These are phyloP conservation scores for Nesidiocoris tenuis DNA, from an alignment of 2,888 invertebrate genomes.

Conservation along the genomic window DNA sequence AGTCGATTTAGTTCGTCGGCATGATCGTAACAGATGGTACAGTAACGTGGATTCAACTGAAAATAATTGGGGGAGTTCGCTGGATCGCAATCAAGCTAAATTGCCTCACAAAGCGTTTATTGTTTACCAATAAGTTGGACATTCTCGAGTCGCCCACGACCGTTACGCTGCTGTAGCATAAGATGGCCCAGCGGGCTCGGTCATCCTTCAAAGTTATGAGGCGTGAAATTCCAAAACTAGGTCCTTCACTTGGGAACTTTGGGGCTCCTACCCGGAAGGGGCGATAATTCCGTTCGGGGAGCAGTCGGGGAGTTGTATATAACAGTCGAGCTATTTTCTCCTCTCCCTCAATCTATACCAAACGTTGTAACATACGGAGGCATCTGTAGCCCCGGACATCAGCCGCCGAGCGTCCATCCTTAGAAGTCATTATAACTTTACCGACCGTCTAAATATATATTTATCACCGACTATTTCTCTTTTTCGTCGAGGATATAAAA, in stretches of 20 bases:
- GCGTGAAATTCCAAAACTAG: neutral
- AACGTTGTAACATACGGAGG: neutral
- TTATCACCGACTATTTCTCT: constrained; percentile 12
- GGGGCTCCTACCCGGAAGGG: neutral
- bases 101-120: neutral
- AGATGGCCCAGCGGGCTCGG: neutral
- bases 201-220: neutral
- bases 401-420: neutral
- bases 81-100: too few species aligned
- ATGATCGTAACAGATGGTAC: too few species aligned
- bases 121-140: neutral
- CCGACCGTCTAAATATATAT: constrained; percentile 21
- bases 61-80: too few species aligned
- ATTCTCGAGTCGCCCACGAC: neutral
- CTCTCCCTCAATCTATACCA: neutral
- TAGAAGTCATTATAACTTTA: constrained; percentile 7
- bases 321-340: neutral
- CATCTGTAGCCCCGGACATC: neutral
- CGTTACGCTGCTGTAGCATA: neutral
- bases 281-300: neutral
- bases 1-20: too few species aligned
- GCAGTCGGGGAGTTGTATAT: neutral
- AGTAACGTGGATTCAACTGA: too few species aligned
- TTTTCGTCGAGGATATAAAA: neutral
- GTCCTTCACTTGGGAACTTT: neutral